Evolutionary conservation across 1,140 invertebrate species (phyloP).

Genomic region (Hirudo medicinalis): DNA sequence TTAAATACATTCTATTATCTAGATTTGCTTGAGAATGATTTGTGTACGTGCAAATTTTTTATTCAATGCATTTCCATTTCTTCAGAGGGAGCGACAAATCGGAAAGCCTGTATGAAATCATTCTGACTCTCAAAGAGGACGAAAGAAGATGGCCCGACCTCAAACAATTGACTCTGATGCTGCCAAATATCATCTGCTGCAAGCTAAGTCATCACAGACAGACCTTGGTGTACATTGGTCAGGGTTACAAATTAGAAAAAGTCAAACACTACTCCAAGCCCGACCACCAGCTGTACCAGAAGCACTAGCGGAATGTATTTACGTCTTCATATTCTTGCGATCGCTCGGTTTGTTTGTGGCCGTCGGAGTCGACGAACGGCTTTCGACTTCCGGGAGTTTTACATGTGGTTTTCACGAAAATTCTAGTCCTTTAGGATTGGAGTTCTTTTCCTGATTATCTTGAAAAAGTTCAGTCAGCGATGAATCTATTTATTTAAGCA

Average conservation of each 20-base stretch:
- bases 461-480: too few species aligned
- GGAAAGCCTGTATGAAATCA: not conserved
- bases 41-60: not conserved
- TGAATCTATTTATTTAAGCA: too few species aligned
- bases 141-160: not conserved
- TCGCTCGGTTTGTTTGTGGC: too few species aligned
- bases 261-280: not conserved
- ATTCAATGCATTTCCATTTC: not conserved
- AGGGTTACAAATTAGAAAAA: slow-evolving; percentile 5
- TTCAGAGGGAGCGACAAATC: not conserved
- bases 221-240: not conserved
- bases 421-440: too few species aligned
- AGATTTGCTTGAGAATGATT: not conserved
- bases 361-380: too few species aligned
- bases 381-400: too few species aligned
- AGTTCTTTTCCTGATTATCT: too few species aligned
- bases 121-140: slow-evolving; percentile 1
- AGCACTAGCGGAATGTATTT: too few species aligned
- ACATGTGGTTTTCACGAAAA: too few species aligned
- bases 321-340: too few species aligned
- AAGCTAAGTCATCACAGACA: not conserved
- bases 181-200: slow-evolving; percentile 8
- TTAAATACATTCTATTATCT: not conserved
- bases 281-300: too few species aligned
- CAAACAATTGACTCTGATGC: slow-evolving; percentile 6